Evolutionary conservation across 2,888 invertebrate genomes (phyloP).

Genomic region (Coleophora deauratella): DNA sequence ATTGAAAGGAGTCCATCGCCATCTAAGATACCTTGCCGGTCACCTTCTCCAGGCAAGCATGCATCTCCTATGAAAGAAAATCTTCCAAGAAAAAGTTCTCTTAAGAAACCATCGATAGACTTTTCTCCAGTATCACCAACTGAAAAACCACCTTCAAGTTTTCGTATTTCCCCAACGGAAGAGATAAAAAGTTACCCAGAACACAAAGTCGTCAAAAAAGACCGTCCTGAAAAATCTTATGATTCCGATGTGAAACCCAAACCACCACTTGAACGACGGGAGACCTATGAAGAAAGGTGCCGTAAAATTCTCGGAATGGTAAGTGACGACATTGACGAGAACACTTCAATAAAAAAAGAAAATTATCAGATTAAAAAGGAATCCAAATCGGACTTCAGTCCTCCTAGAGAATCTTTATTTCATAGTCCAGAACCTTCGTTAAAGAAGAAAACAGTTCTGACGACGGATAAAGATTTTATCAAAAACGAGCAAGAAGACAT

Average conservation of each 20-base stretch:
- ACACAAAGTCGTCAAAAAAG: conserved; percentile 41
- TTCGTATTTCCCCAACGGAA: conserved; percentile 47
- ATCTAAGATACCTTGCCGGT: conserved; percentile 56
- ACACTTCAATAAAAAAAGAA: conserved; percentile 19
- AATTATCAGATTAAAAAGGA: conserved; percentile 19
- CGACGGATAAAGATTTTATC: conserved; percentile 32
- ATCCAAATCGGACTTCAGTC: conserved; percentile 27
- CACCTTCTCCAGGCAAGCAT: conserved; percentile 53
- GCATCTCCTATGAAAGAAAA: conserved; percentile 38
- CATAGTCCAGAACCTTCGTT: conserved; percentile 37
- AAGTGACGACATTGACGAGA: conserved; percentile 34
- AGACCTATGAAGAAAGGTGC: conserved; percentile 83
- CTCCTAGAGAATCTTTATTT: conserved; percentile 45
- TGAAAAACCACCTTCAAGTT: conserved; percentile 59
- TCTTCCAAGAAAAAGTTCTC: conserved; percentile 59
- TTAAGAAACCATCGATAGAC: conserved; percentile 52
- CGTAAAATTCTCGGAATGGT: conserved; percentile 80
- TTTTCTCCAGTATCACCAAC: conserved; percentile 34
- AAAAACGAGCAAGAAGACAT: conserved; percentile 30
- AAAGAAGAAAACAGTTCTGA: conserved; percentile 20
- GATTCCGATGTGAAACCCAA: conserved; percentile 53
- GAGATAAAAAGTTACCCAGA: conserved; percentile 32
- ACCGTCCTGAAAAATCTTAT: conserved; percentile 29
- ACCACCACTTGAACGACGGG: conserved; percentile 76
- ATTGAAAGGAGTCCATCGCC: conserved; percentile 41